Conservation (phyloP, 2,113 vertebrate species). For the Cynoglossus semilaevis region DNA sequence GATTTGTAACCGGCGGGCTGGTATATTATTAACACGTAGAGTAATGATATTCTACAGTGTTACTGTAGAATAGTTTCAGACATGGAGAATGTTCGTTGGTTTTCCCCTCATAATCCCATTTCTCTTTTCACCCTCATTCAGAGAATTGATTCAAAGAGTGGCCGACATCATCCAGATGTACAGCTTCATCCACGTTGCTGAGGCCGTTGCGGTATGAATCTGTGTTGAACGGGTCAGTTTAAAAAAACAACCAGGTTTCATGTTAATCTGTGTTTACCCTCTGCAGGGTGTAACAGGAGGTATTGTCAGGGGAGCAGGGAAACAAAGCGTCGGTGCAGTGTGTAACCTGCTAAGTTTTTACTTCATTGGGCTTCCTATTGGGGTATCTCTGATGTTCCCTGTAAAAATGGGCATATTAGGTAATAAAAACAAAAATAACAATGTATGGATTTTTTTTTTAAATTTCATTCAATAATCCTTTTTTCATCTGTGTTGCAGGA, state of each 20-base stretch:
- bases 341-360: conserved; percentile 76
- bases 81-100: neutral
- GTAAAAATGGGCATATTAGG: conserved; percentile 77
- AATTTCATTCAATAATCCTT: neutral
- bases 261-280: conserved; percentile 14
- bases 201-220: conserved; percentile 58
- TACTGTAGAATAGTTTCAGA: too few relatives aligned
- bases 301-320: conserved; percentile 81
- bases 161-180: conserved; percentile 63
- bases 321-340: conserved; percentile 80
- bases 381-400: conserved; percentile 79
- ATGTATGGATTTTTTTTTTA: too few relatives aligned
- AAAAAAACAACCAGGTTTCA: neutral
- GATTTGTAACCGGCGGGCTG: neutral
- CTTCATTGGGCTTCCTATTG: conserved; percentile 77
- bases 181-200: conserved; percentile 57
- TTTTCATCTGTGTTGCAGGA: conserved; percentile 66
- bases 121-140: conserved; percentile 28
- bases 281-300: conserved; percentile 74
- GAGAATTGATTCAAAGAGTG: conserved; percentile 63
- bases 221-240: neutral
- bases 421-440: conserved; percentile 57
- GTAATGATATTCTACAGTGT: neutral
- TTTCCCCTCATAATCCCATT: neutral
- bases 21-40: conserved; percentile 20